Conservation (phyloP, 2,888 invertebrate genomes). For the Patella caerulea region DNA sequence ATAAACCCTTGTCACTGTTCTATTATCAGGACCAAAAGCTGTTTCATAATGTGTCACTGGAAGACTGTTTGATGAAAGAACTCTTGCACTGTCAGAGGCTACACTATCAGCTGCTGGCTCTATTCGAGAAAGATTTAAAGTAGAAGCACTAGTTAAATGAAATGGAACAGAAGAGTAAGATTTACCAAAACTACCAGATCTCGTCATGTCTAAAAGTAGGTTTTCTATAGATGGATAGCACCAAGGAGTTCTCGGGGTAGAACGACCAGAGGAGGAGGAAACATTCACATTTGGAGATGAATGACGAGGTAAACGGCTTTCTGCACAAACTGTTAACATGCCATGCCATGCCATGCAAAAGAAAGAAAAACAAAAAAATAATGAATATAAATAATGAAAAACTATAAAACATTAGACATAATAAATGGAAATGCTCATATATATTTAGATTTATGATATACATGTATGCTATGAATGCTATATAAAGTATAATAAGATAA, state of each 20-base stretch:
- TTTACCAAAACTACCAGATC: constrained; percentile 39
- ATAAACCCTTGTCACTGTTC: constrained; percentile 60
- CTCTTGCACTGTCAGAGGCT: constrained; percentile 27
- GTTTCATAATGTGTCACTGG: constrained; percentile 60
- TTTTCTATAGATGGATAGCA: constrained; percentile 66
- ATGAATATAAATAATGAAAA: neutral
- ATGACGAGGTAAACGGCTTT: constrained; percentile 38
- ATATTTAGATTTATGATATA: too few relatives aligned
- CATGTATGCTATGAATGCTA: too few relatives aligned
- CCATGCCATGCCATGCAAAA: constrained; percentile 14
- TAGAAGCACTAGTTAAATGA: constrained; percentile 7
- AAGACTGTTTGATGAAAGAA: constrained; percentile 39
- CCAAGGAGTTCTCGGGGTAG: constrained; percentile 38
- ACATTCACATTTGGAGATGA: constrained; percentile 35
- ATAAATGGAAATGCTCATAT: neutral
- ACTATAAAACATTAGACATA: neutral
- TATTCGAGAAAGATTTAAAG: constrained; percentile 40
- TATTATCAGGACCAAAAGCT: constrained; percentile 64
- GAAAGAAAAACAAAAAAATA: constrained; percentile 8
- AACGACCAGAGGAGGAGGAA: constrained; percentile 20
- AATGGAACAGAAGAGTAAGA: constrained; percentile 33
- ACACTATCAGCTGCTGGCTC: constrained; percentile 41
- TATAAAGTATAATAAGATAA: too few relatives aligned
- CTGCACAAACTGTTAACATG: constrained; percentile 20
- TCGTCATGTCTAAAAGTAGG: constrained; percentile 58